Base-by-base conservation (phyloP, 2,797 vertebrate genomes). In the Enteromius treurensis region DNA sequence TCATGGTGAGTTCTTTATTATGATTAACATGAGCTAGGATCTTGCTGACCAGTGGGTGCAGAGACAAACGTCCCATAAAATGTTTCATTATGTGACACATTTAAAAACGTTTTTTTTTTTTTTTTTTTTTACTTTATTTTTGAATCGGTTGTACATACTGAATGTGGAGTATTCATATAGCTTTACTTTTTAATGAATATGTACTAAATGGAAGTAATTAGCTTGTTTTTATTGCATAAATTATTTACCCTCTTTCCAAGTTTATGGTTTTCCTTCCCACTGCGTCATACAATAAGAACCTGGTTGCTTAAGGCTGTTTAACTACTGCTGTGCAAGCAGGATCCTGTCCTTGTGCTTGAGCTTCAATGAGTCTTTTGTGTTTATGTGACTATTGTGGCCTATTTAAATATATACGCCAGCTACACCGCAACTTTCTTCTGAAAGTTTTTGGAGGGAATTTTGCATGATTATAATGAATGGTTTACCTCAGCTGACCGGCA, bases 301-400 rank as follows among this genome's bases (percentile, higher is more conserved):
- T 71, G 68, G 14, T 34, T 73, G 68, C 68, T 62, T 62, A 40
- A 47, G 53, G 40, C 40, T 47, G 23, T 70, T 71, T 71, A 62
- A 47, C 14, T 29, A 60, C 53, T 73, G 40, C 68, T 73, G 55
- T 81, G 79, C 40, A 81, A 81, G 79, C 79, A 62, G 55, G 68
- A 81, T 81, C 69, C 68, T 81, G 53, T 71, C 19, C 55, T 81
- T 62, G 21, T 34, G 40, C 26, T 29, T 71, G 17, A 60, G 53
- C 37, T 71, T 71, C 55, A 71, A 23, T 60, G 68, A 60, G 68
- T 80, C 40, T 62, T 79, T 79, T 70, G 68, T 71, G 40, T 80
- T 71, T 80, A 80, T 73, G 53, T 73, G 79, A 34, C 53, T 73
- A 47, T 47, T 71, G 68, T 1, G 26, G 79, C 42, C 10, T 71